phyloP scores from a whole-genome alignment of 35 echinoderm and acorn worm genomes.

The Amphiura filiformis region DNA sequence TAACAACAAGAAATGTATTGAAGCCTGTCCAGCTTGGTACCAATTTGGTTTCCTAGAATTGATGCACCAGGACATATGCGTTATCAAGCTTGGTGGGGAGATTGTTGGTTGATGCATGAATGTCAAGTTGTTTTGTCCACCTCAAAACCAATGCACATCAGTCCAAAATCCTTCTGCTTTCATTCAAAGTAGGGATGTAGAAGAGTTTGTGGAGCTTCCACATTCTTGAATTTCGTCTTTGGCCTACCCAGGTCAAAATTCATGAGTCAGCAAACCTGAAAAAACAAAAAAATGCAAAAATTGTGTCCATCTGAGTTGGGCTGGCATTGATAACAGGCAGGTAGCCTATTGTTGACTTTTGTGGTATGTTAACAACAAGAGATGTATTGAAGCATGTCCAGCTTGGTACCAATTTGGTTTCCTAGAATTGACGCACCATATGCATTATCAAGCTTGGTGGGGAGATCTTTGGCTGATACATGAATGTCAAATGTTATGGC shows the following conservation, averaged over 20 bases:
- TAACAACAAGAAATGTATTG: slow-evolving; percentile 5
- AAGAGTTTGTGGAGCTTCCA: not conserved
- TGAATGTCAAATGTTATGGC: not conserved
- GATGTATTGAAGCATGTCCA: slow-evolving; percentile 63
- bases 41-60: not conserved
- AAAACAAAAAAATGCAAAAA: too few relatives aligned
- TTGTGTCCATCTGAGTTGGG: slow-evolving; percentile 62
- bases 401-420: slow-evolving; percentile 2
- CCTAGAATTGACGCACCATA: not conserved
- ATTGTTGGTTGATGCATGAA: not conserved
- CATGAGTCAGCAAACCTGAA: too few relatives aligned
- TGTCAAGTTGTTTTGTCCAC: not conserved
- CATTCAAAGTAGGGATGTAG: not conserved
- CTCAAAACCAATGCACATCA: not conserved
- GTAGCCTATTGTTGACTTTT: slow-evolving; percentile 43
- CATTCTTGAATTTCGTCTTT: too few relatives aligned
- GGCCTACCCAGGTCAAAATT: too few relatives aligned
- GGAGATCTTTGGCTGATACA: not conserved
- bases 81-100: not conserved
- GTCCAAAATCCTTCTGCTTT: not conserved
- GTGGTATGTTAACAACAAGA: not conserved
- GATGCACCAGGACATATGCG: slow-evolving; percentile 1
- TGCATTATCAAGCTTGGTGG: slow-evolving; percentile 8
- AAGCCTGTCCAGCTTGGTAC: slow-evolving; percentile 65
- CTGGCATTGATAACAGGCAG: slow-evolving; percentile 65